A percentile compares a stretch with the other conserved stretches of the same genome.
Conservation (phyloP, 1,140 invertebrate species). For the Magallana gigas region DNA sequence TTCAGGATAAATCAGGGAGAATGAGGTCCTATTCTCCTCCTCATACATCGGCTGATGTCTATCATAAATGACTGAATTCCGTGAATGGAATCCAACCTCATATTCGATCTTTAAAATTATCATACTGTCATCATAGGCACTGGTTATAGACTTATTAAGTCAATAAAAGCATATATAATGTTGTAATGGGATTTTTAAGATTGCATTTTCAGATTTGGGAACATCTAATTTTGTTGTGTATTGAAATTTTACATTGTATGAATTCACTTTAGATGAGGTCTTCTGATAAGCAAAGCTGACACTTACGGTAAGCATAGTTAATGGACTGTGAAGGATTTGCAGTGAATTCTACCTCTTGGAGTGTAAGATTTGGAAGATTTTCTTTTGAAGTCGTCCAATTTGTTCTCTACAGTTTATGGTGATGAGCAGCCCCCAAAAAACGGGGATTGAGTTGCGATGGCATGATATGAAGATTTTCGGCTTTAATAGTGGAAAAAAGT, state of each 20-base stretch:
- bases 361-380: slow-evolving; percentile 33
- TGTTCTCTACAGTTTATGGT: slow-evolving; percentile 8
- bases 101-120: background rate
- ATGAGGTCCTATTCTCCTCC: background rate
- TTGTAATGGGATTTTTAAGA: background rate
- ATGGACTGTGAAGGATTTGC: slow-evolving; percentile 29
- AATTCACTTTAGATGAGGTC: slow-evolving; percentile 31
- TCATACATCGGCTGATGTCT: background rate
- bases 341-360: slow-evolving; percentile 28
- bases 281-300: slow-evolving; percentile 6
- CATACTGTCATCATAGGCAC: background rate
- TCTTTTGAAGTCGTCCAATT: slow-evolving; percentile 25
- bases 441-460: background rate
- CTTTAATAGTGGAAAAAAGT: slow-evolving; percentile 12
- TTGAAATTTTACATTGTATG: slow-evolving; percentile 28
- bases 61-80: slow-evolving; percentile 29
- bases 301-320: background rate
- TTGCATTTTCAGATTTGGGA: background rate
- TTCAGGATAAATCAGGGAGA: slow-evolving; percentile 15
- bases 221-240: slow-evolving; percentile 16
- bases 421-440: background rate
- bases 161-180: background rate
- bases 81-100: background rate
- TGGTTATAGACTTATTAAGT: slow-evolving; percentile 6
- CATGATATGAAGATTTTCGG: slow-evolving; percentile 4